phyloP scores from a whole-genome alignment of 1,140 invertebrate species.

The Neodiprion virginianus region DNA sequence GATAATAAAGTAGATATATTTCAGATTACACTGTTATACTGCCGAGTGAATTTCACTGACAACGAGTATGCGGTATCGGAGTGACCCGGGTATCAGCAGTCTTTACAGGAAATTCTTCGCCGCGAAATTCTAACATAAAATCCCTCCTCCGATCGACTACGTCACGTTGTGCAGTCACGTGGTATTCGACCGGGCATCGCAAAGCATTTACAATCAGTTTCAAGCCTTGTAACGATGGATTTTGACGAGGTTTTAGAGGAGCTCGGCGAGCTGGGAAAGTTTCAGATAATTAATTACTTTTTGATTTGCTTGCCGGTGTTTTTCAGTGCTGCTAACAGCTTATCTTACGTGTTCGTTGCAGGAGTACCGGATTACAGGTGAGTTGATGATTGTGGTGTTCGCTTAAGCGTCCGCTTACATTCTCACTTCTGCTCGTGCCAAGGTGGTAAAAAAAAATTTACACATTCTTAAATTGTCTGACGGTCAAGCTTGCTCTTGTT shows the following conservation, averaged over 20 bases:
- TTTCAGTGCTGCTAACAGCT: slow-evolving; percentile 66
- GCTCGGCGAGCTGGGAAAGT: slow-evolving; percentile 67
- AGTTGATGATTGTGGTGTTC: slow-evolving; percentile 14
- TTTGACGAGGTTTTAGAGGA: slow-evolving; percentile 65
- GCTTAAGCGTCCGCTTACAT: too few relatives aligned
- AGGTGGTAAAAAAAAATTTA: too few relatives aligned
- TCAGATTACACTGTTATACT: background rate
- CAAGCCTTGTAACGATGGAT: slow-evolving; percentile 54
- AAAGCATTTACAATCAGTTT: background rate
- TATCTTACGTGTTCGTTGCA: slow-evolving; percentile 69
- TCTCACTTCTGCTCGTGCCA: too few relatives aligned
- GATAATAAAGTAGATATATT: too few relatives aligned
- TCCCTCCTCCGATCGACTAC: too few relatives aligned
- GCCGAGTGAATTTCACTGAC: background rate
- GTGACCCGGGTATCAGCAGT: background rate
- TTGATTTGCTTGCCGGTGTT: slow-evolving; percentile 67
- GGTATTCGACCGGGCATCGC: too few relatives aligned
- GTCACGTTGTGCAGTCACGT: too few relatives aligned
- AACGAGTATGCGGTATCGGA: background rate
- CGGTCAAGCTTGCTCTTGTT: too few relatives aligned
- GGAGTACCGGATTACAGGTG: slow-evolving; percentile 64
- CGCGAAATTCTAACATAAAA: background rate
- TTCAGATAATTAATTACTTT: slow-evolving; percentile 64
- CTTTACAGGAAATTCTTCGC: background rate
- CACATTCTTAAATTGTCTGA: too few relatives aligned